phyloP scores from a whole-genome alignment of 2,797 vertebrate species.

The Sciaenops ocellatus region DNA sequence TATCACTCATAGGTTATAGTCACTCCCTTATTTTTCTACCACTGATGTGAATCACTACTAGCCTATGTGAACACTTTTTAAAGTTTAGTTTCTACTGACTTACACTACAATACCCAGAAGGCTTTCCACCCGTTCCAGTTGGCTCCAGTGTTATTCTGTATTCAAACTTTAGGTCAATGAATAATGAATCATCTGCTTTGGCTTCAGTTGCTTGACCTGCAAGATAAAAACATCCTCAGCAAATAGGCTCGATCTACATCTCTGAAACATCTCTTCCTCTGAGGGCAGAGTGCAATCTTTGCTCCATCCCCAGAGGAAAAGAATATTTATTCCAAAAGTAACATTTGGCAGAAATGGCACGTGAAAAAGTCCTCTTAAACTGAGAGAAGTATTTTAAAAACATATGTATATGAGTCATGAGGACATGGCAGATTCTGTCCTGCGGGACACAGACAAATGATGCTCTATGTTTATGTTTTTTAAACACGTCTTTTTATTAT shows the following conservation, averaged over 20 bases:
- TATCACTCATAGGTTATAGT: neutral
- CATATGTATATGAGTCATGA: neutral
- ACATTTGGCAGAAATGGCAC: neutral
- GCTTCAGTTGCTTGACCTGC: conserved; percentile 63
- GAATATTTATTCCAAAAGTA: neutral
- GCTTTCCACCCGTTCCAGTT: neutral
- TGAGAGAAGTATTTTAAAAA: neutral
- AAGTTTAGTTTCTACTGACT: neutral
- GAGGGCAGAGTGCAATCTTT: neutral
- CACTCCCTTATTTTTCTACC: neutral
- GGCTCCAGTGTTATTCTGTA: conserved; percentile 50
- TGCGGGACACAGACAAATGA: neutral
- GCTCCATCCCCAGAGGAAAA: neutral
- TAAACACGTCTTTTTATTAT: neutral
- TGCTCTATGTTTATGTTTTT: neutral
- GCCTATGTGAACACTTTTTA: neutral
- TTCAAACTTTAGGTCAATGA: conserved; percentile 68
- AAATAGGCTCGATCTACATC: conserved; percentile 14
- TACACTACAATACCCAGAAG: neutral
- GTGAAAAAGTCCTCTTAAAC: neutral
- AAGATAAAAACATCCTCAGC: conserved; percentile 30
- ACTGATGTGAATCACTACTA: neutral
- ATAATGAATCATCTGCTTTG: conserved; percentile 72
- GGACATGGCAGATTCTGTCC: neutral
- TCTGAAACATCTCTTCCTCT: neutral